Evolutionary conservation across 2,888 invertebrate genomes (phyloP).

Genomic region (Drosophila borealis): DNA sequence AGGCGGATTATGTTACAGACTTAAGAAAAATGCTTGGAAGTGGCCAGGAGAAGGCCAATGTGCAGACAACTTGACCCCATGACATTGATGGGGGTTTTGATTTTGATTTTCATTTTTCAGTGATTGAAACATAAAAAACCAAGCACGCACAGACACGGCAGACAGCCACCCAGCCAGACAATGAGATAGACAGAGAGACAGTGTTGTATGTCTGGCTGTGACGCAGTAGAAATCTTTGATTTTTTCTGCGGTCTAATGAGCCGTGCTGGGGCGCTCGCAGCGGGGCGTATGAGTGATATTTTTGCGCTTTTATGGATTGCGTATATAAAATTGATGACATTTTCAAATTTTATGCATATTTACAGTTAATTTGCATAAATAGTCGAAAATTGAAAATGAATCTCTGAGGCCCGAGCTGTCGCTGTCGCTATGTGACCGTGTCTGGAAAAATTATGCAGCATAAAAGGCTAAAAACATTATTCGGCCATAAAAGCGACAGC

Average conservation of each 20-base stretch:
- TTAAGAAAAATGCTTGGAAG: constrained; percentile 66
- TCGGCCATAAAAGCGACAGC: constrained; percentile 56
- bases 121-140: constrained; percentile 77
- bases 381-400: constrained; percentile 80
- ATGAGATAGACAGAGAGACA: constrained; percentile 17
- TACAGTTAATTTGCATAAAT: constrained; percentile 74
- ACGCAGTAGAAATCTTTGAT: constrained; percentile 32
- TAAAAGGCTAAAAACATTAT: constrained; percentile 63
- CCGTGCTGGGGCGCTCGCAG: constrained; percentile 53
- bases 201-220: constrained; percentile 33
- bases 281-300: constrained; percentile 79
- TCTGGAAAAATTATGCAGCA: constrained; percentile 63
- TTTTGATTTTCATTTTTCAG: constrained; percentile 74
- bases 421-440: constrained; percentile 9
- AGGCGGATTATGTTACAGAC: constrained; percentile 75
- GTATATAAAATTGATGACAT: constrained; percentile 67
- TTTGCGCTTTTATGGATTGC: constrained; percentile 65
- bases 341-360: constrained; percentile 78
- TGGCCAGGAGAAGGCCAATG: constrained; percentile 28
- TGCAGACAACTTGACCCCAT: constrained; percentile 32
- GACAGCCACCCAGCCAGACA: constrained; percentile 3
- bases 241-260: constrained; percentile 66
- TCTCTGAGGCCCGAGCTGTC: constrained; percentile 37
- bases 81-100: constrained; percentile 80
- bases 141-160: neutral